Conservation (phyloP, 2,888 invertebrate genomes). For the Protonemura montana region DNA sequence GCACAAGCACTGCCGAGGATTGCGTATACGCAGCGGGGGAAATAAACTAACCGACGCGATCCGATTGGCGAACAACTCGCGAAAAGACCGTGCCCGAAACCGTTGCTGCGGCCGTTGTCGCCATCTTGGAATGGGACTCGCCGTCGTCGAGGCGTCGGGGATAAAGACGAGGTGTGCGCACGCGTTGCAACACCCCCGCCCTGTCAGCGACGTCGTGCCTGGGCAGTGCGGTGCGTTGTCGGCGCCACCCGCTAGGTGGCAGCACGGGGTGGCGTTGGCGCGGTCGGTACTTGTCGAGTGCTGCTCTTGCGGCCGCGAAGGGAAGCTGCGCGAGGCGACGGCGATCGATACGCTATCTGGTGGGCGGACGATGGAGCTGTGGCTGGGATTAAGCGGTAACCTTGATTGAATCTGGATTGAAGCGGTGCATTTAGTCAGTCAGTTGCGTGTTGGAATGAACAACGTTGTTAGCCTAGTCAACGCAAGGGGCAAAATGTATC, state of each 20-base stretch:
- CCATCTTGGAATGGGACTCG: constrained; percentile 37
- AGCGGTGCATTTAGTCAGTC: too few species aligned
- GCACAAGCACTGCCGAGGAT: background rate
- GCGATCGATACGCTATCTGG: background rate
- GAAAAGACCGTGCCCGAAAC: background rate
- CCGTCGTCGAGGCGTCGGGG: background rate
- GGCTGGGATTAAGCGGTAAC: too few species aligned
- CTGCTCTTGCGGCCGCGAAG: background rate
- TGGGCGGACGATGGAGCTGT: background rate
- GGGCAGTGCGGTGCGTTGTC: constrained; percentile 23
- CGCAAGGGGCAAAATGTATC: too few species aligned
- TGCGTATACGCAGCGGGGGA: background rate
- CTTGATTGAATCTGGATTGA: too few species aligned
- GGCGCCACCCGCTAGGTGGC: constrained; percentile 37
- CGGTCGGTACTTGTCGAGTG: background rate
- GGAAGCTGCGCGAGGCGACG: too few species aligned
- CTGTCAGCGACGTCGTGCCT: background rate
- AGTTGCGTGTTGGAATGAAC: too few species aligned
- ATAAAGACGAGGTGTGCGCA: background rate
- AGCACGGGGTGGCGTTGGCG: constrained; percentile 38
- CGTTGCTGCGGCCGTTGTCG: constrained; percentile 17
- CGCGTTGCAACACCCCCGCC: constrained; percentile 30
- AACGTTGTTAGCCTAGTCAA: too few species aligned
- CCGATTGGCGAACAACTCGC: background rate
- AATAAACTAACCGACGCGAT: background rate